phyloP scores from a whole-genome alignment of 53 echinoderm and acorn worm genomes.

The Pentamera pediparva region DNA sequence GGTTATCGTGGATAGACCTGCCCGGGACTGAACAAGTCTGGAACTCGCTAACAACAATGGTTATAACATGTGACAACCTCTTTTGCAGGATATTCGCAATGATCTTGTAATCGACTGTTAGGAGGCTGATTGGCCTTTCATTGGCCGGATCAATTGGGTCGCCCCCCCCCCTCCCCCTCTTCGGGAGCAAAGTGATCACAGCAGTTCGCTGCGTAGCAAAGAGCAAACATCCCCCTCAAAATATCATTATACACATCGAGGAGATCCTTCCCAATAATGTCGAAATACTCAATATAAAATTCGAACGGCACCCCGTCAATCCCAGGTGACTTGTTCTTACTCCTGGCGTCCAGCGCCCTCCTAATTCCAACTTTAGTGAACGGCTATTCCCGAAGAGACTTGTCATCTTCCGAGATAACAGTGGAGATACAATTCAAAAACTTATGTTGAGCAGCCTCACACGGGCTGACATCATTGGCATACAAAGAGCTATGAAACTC shows the following conservation, averaged over 20 bases:
- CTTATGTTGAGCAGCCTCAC: not conserved
- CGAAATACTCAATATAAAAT: constrained; percentile 34
- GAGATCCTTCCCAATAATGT: constrained; percentile 28
- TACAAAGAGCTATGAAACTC: constrained; percentile 11
- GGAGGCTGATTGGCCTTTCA: constrained; percentile 45
- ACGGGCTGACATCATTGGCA: not conserved
- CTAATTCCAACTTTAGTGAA: not conserved
- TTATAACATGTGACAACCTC: constrained; percentile 10
- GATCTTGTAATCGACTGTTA: constrained; percentile 54
- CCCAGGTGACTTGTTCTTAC: no score
- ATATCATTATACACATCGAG: constrained; percentile 14
- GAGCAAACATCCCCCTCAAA: not conserved
- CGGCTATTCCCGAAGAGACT: not conserved
- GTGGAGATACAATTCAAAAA: not conserved
- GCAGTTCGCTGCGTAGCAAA: constrained; percentile 30
- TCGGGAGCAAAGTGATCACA: constrained; percentile 50
- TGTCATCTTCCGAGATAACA: not conserved
- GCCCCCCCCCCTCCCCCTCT: no score
- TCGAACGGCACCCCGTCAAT: constrained; percentile 39
- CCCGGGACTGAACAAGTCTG: constrained; percentile 52
- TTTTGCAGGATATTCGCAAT: constrained; percentile 34
- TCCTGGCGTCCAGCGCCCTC: not conserved
- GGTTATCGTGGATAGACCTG: constrained; percentile 47
- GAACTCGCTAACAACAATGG: not conserved
- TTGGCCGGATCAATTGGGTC: constrained; percentile 32